Percentiles rank a stretch among this genome's conserved stretches.
phyloP scores from a whole-genome alignment of 2,888 invertebrate genomes.

The Helobdella robusta region DNA sequence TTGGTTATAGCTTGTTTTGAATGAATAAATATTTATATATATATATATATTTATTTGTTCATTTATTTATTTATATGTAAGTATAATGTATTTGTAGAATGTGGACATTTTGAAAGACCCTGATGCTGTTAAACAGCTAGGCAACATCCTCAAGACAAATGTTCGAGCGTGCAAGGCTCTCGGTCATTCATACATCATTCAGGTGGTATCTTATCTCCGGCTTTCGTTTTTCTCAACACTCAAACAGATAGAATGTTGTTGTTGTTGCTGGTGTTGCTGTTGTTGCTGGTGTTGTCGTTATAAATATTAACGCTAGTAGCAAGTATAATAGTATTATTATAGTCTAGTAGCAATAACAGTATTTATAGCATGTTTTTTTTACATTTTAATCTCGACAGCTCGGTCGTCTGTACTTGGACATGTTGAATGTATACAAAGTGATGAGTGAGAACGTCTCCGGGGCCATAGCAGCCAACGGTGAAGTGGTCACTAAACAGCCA shows the following conservation, averaged over 20 bases:
- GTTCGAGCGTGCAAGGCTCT: constrained; percentile 96
- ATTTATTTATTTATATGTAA: background rate
- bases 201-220: constrained; percentile 42
- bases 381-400: constrained; percentile 56
- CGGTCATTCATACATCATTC: constrained; percentile 85
- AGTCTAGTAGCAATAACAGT: no score
- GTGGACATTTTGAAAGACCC: constrained; percentile 89
- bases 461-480: constrained; percentile 82
- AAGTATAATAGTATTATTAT: no score
- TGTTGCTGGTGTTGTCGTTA: no score
- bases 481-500: constrained; percentile 92
- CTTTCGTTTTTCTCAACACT: background rate
- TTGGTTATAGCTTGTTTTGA: background rate
- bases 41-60: background rate
- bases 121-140: constrained; percentile 90
- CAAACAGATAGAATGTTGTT: no score
- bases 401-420: constrained; percentile 92
- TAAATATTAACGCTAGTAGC: no score
- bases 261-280: no score
- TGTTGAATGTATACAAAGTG: constrained; percentile 95
- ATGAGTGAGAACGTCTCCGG: constrained; percentile 56
- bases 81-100: constrained; percentile 57
- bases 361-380: no score
- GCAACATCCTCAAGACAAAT: constrained; percentile 95
- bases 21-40: background rate